Conservation (phyloP, 2,888 invertebrate genomes). For the Phortica okadai region DNA sequence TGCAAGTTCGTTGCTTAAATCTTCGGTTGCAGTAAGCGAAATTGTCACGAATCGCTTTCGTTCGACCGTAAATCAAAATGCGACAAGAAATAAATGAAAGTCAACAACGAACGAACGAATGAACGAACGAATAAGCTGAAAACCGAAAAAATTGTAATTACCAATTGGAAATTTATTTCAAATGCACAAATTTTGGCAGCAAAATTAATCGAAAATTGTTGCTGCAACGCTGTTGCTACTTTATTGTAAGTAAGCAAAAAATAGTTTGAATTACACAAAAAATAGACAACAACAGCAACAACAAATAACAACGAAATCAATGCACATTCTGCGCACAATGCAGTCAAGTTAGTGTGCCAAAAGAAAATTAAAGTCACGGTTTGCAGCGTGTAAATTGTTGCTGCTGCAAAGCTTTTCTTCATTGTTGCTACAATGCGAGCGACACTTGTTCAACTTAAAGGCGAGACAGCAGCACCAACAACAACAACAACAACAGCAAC, state of each 20-base stretch:
- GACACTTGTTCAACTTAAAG: slow-evolving; percentile 53
- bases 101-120: slow-evolving; percentile 58
- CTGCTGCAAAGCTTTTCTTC: slow-evolving; percentile 36
- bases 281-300: slow-evolving; percentile 52
- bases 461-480: slow-evolving; percentile 42
- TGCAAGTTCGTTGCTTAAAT: slow-evolving; percentile 61
- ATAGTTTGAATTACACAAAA: slow-evolving; percentile 64
- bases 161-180: slow-evolving; percentile 30
- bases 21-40: slow-evolving; percentile 46
- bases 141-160: slow-evolving; percentile 32
- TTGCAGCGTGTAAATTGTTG: slow-evolving; percentile 68
- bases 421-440: slow-evolving; percentile 48
- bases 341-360: slow-evolving; percentile 30
- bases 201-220: slow-evolving; percentile 64
- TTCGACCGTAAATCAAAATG: slow-evolving; percentile 58
- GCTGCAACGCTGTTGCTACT: neutral
- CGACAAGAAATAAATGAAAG: slow-evolving; percentile 23
- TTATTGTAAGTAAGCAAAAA: slow-evolving; percentile 48
- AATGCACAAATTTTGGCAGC: slow-evolving; percentile 55
- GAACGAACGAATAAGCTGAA: slow-evolving; percentile 30
- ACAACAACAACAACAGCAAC: slow-evolving; percentile 39
- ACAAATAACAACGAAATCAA: slow-evolving; percentile 31
- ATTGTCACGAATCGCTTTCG: slow-evolving; percentile 45
- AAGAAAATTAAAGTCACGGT: slow-evolving; percentile 72
- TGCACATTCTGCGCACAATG: slow-evolving; percentile 20